Evolutionary conservation across 1,140 invertebrate species (phyloP).

Genomic region (Heliothis subflexa): DNA sequence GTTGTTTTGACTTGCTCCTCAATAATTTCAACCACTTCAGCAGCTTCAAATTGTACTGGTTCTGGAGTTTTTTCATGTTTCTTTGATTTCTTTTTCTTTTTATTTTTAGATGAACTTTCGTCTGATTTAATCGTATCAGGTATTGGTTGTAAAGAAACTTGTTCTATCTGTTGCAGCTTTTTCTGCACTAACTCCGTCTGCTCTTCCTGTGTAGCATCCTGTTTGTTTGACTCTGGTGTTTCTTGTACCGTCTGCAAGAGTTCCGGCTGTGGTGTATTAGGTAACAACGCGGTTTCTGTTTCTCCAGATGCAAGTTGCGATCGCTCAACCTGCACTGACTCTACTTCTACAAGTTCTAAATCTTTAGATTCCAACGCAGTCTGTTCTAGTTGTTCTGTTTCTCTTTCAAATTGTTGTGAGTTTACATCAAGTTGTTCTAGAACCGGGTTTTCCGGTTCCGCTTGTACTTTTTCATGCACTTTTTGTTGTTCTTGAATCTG

Average conservation of each 20-base stretch:
- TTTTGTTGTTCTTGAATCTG: not conserved
- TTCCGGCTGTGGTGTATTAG: not conserved
- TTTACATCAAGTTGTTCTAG: not conserved
- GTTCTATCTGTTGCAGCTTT: not conserved
- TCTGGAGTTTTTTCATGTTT: slow-evolving; percentile 56
- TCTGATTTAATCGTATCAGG: slow-evolving; percentile 10
- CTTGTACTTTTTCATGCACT: not conserved
- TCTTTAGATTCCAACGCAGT: not conserved
- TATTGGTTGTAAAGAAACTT: not conserved
- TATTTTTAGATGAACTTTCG: slow-evolving; percentile 45
- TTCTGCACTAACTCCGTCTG: not conserved
- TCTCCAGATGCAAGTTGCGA: slow-evolving; percentile 5
- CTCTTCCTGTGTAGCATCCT: not conserved
- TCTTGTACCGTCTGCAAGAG: not conserved
- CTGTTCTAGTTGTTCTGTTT: not conserved
- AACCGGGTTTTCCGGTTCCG: not conserved
- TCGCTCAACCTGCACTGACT: not conserved
- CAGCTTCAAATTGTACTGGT: slow-evolving; percentile 36
- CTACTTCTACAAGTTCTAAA: not conserved
- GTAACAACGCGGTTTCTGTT: not conserved
- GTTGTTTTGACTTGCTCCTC: slow-evolving; percentile 44
- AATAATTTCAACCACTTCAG: slow-evolving; percentile 23
- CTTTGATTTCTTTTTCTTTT: slow-evolving; percentile 62
- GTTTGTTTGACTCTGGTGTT: not conserved
- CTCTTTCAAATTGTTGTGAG: not conserved